These are phyloP conservation scores for Spilarctia lutea DNA, from an alignment of 2,888 invertebrate genomes.

Conservation along the genomic window DNA sequence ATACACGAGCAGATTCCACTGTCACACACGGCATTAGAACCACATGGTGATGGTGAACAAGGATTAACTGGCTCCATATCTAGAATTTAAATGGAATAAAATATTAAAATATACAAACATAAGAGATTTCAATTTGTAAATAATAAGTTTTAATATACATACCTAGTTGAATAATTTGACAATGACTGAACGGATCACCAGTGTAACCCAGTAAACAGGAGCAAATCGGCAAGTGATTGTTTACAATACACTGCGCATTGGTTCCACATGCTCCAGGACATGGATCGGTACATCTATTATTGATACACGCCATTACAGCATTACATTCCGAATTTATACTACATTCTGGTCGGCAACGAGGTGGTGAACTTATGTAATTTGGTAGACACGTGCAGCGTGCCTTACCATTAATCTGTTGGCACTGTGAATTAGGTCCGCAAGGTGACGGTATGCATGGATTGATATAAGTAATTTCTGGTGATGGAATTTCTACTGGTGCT, in stretches of 20 bases:
- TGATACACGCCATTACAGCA: slow-evolving; percentile 89
- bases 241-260: slow-evolving; percentile 91
- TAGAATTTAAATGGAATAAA: slow-evolving; percentile 52
- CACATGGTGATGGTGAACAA: slow-evolving; percentile 91
- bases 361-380: slow-evolving; percentile 91
- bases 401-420: slow-evolving; percentile 88
- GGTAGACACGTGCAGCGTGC: slow-evolving; percentile 91
- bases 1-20: slow-evolving; percentile 90
- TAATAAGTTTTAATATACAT: slow-evolving; percentile 28
- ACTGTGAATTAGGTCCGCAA: slow-evolving; percentile 92
- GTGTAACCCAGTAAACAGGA: slow-evolving; percentile 89
- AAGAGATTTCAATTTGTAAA: not conserved
- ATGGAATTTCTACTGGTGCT: slow-evolving; percentile 68
- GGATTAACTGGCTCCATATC: slow-evolving; percentile 81
- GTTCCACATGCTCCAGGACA: slow-evolving; percentile 92
- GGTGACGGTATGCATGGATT: slow-evolving; percentile 91
- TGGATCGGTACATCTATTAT: slow-evolving; percentile 91
- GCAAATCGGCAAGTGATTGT: slow-evolving; percentile 90
- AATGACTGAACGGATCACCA: slow-evolving; percentile 91
- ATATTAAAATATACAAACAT: not conserved
- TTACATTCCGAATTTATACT: slow-evolving; percentile 90
- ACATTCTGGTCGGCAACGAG: slow-evolving; percentile 92
- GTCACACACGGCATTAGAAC: slow-evolving; percentile 88
- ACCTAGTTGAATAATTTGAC: slow-evolving; percentile 69
- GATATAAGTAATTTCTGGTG: slow-evolving; percentile 51